These are phyloP conservation scores for Drosophila melanica DNA, from an alignment of 1,140 invertebrate species.

Conservation along the genomic window DNA sequence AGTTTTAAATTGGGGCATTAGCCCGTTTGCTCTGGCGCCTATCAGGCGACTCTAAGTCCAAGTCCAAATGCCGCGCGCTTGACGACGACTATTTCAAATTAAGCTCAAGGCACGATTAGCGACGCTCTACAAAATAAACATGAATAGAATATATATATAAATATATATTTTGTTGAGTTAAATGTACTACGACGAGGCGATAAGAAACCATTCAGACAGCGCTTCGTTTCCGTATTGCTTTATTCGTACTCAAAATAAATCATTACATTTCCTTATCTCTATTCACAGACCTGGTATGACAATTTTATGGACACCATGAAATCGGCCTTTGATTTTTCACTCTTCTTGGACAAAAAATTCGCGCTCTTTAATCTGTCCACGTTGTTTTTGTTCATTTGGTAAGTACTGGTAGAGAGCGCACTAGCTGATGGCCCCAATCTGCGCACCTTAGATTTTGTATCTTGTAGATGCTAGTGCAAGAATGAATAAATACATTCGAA, in stretches of 20 bases:
- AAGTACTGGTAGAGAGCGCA: slow-evolving; percentile 44
- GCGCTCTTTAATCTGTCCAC: slow-evolving; percentile 92
- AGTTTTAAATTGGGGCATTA: not conserved
- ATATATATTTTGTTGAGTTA: not conserved
- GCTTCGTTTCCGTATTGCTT: slow-evolving; percentile 46
- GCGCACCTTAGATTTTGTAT: slow-evolving; percentile 33
- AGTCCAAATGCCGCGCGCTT: slow-evolving; percentile 43
- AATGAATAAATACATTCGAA: slow-evolving; percentile 16
- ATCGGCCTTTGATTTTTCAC: slow-evolving; percentile 91
- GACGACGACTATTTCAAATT: slow-evolving; percentile 52
- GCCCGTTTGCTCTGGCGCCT: slow-evolving; percentile 4
- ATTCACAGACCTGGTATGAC: slow-evolving; percentile 90
- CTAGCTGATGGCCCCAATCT: slow-evolving; percentile 27
- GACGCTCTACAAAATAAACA: slow-evolving; percentile 14
- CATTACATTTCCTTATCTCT: slow-evolving; percentile 11
- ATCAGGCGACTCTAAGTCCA: slow-evolving; percentile 38
- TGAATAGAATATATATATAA: slow-evolving; percentile 9
- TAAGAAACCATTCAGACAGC: slow-evolving; percentile 38
- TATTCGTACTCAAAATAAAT: slow-evolving; percentile 23
- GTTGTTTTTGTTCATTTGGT: slow-evolving; percentile 93
- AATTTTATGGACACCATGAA: slow-evolving; percentile 89
- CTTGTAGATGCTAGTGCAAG: slow-evolving; percentile 2
- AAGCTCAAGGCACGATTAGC: slow-evolving; percentile 43
- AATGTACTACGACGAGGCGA: slow-evolving; percentile 15
- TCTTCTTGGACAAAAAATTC: slow-evolving; percentile 92